These are phyloP conservation scores for Parnassius apollo DNA, from an alignment of 2,888 invertebrate species.

Conservation along the genomic window DNA sequence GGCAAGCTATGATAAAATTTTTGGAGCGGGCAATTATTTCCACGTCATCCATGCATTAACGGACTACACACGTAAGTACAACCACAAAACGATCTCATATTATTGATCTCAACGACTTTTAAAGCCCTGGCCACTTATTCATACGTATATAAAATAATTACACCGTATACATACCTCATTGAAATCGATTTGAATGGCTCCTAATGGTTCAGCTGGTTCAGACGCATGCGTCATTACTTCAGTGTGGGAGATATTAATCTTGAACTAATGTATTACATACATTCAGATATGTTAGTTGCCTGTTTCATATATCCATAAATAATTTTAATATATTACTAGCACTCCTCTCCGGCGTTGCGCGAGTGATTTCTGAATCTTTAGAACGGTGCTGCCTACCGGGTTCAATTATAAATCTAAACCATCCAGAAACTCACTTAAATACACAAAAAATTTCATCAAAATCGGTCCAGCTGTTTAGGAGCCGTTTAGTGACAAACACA, in stretches of 20 bases:
- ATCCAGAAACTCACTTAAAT: no score
- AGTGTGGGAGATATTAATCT: not conserved
- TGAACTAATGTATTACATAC: no score
- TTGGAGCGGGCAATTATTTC: not conserved
- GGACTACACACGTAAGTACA: constrained; percentile 5
- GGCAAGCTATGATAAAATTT: not conserved
- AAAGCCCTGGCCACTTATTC: not conserved
- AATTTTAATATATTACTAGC: no score
- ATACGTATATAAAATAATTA: constrained; percentile 11
- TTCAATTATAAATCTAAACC: no score
- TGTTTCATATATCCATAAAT: no score
- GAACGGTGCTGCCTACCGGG: no score
- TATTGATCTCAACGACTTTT: constrained; percentile 10
- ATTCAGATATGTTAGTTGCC: no score
- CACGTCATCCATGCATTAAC: constrained; percentile 18
- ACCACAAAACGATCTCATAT: constrained; percentile 12
- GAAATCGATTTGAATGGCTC: constrained; percentile 6
- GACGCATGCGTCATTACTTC: not conserved
- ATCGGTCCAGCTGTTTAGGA: no score
- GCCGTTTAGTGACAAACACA: no score
- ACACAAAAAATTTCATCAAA: no score
- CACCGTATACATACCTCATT: constrained; percentile 1
- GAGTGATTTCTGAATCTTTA: no score
- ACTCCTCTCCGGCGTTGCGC: no score
- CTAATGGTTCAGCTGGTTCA: not conserved